Conservation (phyloP, 2,888 invertebrate species). For the Drosophila kokeensis region DNA sequence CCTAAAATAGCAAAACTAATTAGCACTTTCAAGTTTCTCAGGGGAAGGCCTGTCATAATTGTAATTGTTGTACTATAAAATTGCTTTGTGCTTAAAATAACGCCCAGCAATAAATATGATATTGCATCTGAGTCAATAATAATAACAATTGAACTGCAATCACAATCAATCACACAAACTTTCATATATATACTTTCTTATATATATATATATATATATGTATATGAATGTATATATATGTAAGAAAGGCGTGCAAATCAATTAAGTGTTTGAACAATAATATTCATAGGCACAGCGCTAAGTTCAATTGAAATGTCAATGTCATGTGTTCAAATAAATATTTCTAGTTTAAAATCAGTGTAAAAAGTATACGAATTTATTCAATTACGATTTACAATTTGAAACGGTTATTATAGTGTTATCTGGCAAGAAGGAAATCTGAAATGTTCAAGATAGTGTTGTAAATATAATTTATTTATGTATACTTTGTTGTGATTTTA, state of each 20-base stretch:
- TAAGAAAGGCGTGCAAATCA: conserved; percentile 30
- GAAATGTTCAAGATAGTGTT: not conserved
- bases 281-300: conserved; percentile 17
- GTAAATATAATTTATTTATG: not conserved
- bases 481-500: not conserved
- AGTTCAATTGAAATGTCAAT: conserved; percentile 72
- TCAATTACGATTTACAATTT: conserved; percentile 4
- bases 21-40: not conserved
- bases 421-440: not conserved
- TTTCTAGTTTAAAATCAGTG: conserved; percentile 9
- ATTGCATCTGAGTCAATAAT: not conserved
- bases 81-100: conserved; percentile 1
- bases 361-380: not conserved
- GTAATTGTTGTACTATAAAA: not conserved
- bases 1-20: conserved; percentile 4
- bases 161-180: not conserved
- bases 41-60: conserved; percentile 3
- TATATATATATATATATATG: not conserved
- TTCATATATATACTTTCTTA: not conserved
- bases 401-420: not conserved
- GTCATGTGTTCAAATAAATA: conserved; percentile 36
- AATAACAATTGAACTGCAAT: conserved; percentile 3
- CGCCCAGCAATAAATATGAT: conserved; percentile 30
- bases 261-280: conserved; percentile 16
- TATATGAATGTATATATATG: not conserved